A percentile compares a stretch with the other conserved stretches of the same genome.
Evolutionary conservation across 2,797 vertebrate species (phyloP).

Genomic region (Sebastes goodei): DNA sequence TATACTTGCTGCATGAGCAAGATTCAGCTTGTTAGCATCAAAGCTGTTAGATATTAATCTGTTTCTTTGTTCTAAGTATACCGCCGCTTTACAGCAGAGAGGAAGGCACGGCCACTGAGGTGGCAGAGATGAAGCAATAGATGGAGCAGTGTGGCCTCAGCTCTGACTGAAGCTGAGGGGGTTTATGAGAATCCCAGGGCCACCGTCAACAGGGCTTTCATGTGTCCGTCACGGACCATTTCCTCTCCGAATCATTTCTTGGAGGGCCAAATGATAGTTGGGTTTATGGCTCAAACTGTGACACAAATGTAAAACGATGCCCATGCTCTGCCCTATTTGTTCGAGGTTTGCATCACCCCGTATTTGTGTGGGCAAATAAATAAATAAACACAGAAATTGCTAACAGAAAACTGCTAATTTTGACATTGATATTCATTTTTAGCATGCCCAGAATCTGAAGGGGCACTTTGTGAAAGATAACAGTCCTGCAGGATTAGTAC

Average conservation of each 20-base stretch:
- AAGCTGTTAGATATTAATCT: slow-evolving; percentile 30
- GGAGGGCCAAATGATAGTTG: not conserved
- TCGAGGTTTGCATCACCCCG: not conserved
- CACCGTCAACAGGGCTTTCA: not conserved
- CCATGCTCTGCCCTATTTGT: not conserved
- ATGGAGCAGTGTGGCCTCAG: slow-evolving; percentile 29
- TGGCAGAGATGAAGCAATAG: slow-evolving; percentile 36
- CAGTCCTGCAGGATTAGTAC: not conserved
- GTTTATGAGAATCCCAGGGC: slow-evolving; percentile 10
- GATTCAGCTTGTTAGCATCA: slow-evolving; percentile 27
- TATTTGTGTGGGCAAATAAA: not conserved
- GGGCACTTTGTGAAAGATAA: not conserved
- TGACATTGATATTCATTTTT: not conserved
- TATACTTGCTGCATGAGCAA: not conserved
- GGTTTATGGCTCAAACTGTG: not conserved
- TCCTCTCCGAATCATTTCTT: not conserved
- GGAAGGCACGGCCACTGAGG: slow-evolving; percentile 3
- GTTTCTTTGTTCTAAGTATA: slow-evolving; percentile 21
- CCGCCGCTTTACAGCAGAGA: slow-evolving; percentile 5
- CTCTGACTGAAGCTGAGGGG: not conserved
- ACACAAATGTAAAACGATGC: not conserved
- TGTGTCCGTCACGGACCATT: not conserved
- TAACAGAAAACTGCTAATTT: not conserved
- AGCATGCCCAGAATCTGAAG: slow-evolving; percentile 4
- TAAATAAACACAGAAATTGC: not conserved